Conservation (phyloP, 2,113 vertebrate genomes). For the Stigmatopora nigra region DNA sequence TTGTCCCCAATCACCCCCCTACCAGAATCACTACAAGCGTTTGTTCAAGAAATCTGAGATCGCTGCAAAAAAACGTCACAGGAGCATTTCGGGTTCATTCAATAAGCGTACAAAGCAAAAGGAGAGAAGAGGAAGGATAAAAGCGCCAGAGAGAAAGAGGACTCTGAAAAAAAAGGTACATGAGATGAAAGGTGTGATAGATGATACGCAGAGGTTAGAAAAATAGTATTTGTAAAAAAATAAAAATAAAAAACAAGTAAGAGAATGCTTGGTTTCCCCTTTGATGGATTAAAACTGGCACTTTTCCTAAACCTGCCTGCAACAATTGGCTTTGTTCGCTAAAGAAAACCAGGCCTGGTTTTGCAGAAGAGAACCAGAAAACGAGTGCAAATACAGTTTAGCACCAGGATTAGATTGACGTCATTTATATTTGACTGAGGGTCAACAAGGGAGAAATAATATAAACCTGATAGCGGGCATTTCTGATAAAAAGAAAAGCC, state of each 20-base stretch:
- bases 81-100: constrained; percentile 48
- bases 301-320: constrained; percentile 33
- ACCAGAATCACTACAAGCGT: background rate
- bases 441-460: constrained; percentile 14
- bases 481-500: constrained; percentile 17
- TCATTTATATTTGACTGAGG: constrained; percentile 34
- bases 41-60: constrained; percentile 48
- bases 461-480: constrained; percentile 26
- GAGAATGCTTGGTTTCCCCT: constrained; percentile 38
- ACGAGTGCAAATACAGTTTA: constrained; percentile 48
- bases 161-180: constrained; percentile 17
- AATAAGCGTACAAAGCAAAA: constrained; percentile 43
- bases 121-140: constrained; percentile 25
- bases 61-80: constrained; percentile 45
- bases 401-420: constrained; percentile 41
- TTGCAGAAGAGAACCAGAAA: constrained; percentile 44
- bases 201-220: constrained; percentile 38
- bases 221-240: constrained; percentile 46
- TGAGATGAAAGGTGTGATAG: constrained; percentile 43
- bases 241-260: constrained; percentile 38
- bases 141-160: constrained; percentile 17
- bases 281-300: constrained; percentile 47
- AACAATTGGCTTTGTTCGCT: constrained; percentile 54
- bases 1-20: constrained; percentile 16
- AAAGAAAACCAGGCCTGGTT: constrained; percentile 36